phyloP scores from a whole-genome alignment of 2,888 invertebrate species.

The Aphidoletes aphidimyza region DNA sequence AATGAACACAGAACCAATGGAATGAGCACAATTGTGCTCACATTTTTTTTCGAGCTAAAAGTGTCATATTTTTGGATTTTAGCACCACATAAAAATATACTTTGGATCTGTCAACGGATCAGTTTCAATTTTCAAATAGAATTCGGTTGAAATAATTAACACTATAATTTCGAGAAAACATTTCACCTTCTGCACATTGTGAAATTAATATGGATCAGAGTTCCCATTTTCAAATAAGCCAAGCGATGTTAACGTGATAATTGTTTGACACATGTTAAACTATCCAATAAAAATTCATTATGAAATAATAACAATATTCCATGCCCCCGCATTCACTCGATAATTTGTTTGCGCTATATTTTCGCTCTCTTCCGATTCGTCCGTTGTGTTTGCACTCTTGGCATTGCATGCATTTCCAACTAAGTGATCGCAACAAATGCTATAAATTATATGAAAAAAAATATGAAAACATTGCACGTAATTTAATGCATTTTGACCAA shows the following conservation, averaged over 20 bases:
- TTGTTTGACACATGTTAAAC: constrained; percentile 44
- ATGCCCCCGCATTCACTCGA: not conserved
- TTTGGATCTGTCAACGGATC: no score
- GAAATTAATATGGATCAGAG: not conserved
- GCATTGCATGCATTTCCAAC: not conserved
- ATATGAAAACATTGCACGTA: constrained; percentile 31
- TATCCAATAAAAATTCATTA: constrained; percentile 23
- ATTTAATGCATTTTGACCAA: constrained; percentile 49
- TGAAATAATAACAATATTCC: constrained; percentile 39
- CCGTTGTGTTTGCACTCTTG: not conserved
- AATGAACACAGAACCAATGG: no score
- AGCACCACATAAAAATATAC: no score
- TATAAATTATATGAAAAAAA: constrained; percentile 28
- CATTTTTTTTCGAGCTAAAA: no score
- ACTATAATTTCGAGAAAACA: no score
- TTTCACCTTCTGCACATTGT: not conserved
- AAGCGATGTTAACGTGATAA: constrained; percentile 2
- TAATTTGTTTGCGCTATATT: not conserved
- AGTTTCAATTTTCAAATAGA: no score
- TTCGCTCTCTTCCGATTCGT: not conserved
- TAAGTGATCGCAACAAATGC: not conserved
- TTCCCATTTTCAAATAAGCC: not conserved
- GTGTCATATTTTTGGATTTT: no score
- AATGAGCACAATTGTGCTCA: no score
- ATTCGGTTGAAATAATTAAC: no score